Conservation (phyloP, 2,113 vertebrate species). For the Pseudorhombus dupliciocellatus region DNA sequence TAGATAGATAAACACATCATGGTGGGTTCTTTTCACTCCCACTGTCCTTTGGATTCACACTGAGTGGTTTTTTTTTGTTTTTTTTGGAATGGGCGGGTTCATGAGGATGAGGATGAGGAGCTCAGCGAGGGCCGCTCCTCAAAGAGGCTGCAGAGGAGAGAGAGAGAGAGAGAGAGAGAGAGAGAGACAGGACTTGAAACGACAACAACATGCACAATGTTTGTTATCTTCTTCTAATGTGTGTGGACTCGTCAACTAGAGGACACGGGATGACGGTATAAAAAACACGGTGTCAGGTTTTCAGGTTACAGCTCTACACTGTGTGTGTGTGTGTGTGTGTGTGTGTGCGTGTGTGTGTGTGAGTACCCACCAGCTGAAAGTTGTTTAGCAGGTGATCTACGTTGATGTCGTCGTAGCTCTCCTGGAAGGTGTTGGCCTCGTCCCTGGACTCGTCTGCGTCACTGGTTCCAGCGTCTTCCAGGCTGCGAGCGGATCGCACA, state of each 20-base stretch:
- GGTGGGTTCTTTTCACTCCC: conserved; percentile 80
- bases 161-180: conserved; percentile 11
- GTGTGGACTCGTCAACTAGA: background rate
- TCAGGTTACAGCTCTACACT: background rate
- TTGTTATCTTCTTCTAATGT: background rate
- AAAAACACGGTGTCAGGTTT: background rate
- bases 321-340: background rate
- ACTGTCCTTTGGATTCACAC: conserved; percentile 85
- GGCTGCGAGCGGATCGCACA: conserved; percentile 62
- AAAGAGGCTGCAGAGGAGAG: conserved; percentile 85
- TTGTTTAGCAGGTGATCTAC: conserved; percentile 85
- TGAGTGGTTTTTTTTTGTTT: conserved; percentile 66
- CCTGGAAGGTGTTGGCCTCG: conserved; percentile 82
- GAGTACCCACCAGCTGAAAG: conserved; percentile 84
- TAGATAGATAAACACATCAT: conserved; percentile 84
- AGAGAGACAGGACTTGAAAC: too few species aligned
- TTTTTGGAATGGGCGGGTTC: conserved; percentile 82
- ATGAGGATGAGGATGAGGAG: conserved; percentile 75
- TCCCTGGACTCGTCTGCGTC: conserved; percentile 84
- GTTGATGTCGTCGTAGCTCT: conserved; percentile 85
- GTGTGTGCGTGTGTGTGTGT: background rate
- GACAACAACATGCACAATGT: too few species aligned
- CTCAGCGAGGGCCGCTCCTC: conserved; percentile 76
- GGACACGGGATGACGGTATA: background rate
- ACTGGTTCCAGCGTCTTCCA: conserved; percentile 83